Evolutionary conservation across 2,888 invertebrate genomes (phyloP), one percentile per base, ranked within the genome.

Genomic region (Epirrita christyi): DNA sequence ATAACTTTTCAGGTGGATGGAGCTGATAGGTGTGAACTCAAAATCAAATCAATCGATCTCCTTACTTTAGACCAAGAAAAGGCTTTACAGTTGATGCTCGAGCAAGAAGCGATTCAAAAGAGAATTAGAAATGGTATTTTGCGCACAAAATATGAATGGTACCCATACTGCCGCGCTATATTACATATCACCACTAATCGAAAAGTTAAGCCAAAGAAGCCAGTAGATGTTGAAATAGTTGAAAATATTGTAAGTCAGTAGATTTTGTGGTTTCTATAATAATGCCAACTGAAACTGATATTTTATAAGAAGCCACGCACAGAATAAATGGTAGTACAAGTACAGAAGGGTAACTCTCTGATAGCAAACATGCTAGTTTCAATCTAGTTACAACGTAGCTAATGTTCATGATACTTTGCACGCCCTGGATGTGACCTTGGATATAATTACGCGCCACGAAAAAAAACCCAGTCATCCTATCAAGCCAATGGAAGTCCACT

Each of bases 111-210:
- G 7, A 80, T 92, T 28, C 67, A 76, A 56, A 83, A 81, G 53
- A 74, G 83, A 63, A 65, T 84, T 21, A 82, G 70, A 66, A 73
- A 65, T 29, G 88, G 82, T 40, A 86, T 92, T 55, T 58, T 70
- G 14, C 83, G 70, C 65, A 83, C 84, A 0, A 84, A 85, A 62
- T 92, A 80, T 64, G 86, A 90, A 61, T 66, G 84, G 32, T 92
- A 84, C 69, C 89, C 89, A 1, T 81, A 85, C 44, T 89, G 89
- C 70, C 80, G 90, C 48, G 92, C 90, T 2, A 85, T 89, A 66
- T 71, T 92, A 46, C 71, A 89, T 65, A 85, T 92, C 71, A 83
- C 70, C 62, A 87, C 89, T 14, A 81, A 83, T 43, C 78, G 45
- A 29, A 61, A 46, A 50, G 40, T 56, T 6, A 60, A 55, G 21